Percentiles rank a stretch among this genome's conserved stretches.
Conservation (phyloP, 1,140 invertebrate species). For the Teleogryllus occipitalis region DNA sequence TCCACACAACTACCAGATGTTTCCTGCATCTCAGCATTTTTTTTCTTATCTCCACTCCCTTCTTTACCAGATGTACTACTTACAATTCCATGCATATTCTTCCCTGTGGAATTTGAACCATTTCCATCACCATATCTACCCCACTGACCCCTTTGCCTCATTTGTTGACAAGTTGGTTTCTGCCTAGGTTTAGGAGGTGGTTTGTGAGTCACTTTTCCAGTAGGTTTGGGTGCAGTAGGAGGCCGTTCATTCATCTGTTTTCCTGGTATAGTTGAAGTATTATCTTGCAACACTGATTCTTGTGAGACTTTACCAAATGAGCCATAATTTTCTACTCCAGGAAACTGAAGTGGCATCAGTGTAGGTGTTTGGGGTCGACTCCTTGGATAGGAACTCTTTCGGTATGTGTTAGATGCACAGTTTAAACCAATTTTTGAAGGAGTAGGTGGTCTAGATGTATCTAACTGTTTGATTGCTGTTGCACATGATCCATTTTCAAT, state of each 20-base stretch:
- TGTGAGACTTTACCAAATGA: not conserved
- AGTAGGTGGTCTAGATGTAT: not conserved
- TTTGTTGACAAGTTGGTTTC: constrained; percentile 10
- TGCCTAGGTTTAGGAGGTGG: constrained; percentile 18
- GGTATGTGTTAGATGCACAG: not conserved
- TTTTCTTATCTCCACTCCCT: not conserved
- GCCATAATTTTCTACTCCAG: not conserved
- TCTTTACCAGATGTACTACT: not conserved
- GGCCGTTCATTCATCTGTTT: not conserved
- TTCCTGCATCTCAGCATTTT: not conserved
- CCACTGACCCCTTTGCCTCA: constrained; percentile 1
- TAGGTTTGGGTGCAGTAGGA: constrained; percentile 15
- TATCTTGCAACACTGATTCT: not conserved
- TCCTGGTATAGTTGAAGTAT: not conserved
- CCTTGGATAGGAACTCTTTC: constrained; percentile 13
- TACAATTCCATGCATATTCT: not conserved
- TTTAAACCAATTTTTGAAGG: not conserved
- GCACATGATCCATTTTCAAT: not conserved
- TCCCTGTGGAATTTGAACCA: not conserved
- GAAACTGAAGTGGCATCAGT: not conserved
- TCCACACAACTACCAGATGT: not conserved
- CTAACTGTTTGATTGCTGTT: not conserved
- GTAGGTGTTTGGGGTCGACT: constrained; percentile 16
- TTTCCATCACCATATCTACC: not conserved
- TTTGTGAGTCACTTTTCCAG: constrained; percentile 19